phyloP scores from a whole-genome alignment of 2,113 vertebrate genomes.

The Australoheros scitulus region DNA sequence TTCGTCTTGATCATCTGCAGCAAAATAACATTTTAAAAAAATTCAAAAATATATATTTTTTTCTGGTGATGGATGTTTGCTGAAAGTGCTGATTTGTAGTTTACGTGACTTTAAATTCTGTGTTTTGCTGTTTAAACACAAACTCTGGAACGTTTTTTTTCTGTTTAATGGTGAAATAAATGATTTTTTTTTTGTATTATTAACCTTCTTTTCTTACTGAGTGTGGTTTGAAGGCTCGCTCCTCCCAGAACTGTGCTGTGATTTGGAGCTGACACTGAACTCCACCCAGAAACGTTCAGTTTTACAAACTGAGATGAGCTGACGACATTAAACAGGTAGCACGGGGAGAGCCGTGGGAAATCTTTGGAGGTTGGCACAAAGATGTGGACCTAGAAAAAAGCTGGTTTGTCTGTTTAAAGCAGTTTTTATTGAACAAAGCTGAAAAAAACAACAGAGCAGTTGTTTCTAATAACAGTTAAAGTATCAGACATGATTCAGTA shows the following conservation, averaged over 20 bases:
- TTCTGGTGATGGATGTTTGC: not conserved
- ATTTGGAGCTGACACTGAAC: not conserved
- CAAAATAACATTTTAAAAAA: not conserved
- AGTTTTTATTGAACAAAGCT: not conserved
- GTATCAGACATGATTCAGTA: not conserved
- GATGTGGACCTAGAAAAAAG: no score
- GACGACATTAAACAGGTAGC: not conserved
- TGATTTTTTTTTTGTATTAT: constrained; percentile 11
- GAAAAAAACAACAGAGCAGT: not conserved
- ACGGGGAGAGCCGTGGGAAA: no score
- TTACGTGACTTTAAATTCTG: not conserved
- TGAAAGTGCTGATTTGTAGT: not conserved
- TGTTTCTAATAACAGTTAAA: not conserved
- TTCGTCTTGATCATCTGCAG: not conserved
- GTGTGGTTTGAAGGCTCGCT: not conserved
- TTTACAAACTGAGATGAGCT: not conserved
- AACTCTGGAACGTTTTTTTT: not conserved
- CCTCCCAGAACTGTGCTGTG: not conserved
- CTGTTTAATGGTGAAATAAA: constrained; percentile 11
- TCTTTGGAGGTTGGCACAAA: no score
- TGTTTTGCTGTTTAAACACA: not conserved
- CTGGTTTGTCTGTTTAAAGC: no score
- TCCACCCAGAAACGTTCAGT: not conserved
- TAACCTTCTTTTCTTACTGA: not conserved
- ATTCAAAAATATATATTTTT: not conserved